Conservation (phyloP, 2,888 invertebrate species). For the Lacanobia oleracea region DNA sequence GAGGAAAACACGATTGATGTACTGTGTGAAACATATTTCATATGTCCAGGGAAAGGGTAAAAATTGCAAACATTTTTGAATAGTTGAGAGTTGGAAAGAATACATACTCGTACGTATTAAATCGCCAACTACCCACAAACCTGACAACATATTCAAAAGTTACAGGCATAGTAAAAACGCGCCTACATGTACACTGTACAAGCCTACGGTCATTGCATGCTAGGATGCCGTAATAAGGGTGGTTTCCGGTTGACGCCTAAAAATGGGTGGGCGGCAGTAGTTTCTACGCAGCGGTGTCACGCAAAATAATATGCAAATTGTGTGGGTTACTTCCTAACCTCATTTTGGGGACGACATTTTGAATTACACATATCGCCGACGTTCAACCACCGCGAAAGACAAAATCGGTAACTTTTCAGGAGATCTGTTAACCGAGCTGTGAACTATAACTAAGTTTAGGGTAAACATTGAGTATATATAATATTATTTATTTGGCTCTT, state of each 20-base stretch:
- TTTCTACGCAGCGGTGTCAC: constrained; percentile 28
- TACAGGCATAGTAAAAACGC: not conserved
- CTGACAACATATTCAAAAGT: not conserved
- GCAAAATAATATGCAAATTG: constrained; percentile 45
- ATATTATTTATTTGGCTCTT: no score
- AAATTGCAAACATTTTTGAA: no score
- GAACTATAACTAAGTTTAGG: no score
- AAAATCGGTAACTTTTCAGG: no score
- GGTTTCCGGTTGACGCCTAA: constrained; percentile 53
- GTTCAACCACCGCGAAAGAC: no score
- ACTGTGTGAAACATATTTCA: no score
- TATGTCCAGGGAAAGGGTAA: no score
- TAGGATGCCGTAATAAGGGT: constrained; percentile 25
- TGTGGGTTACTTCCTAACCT: constrained; percentile 1
- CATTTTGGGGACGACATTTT: not conserved
- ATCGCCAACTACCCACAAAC: not conserved
- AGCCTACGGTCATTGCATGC: constrained; percentile 19
- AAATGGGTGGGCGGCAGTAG: constrained; percentile 19
- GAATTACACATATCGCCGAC: not conserved
- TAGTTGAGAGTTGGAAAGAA: no score
- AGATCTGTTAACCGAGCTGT: no score
- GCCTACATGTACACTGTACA: not conserved
- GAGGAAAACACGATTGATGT: no score
- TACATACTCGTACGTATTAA: no score
- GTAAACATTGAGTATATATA: no score